Evolutionary conservation across 2,113 vertebrate genomes (phyloP).

Genomic region (Etia nguti): DNA sequence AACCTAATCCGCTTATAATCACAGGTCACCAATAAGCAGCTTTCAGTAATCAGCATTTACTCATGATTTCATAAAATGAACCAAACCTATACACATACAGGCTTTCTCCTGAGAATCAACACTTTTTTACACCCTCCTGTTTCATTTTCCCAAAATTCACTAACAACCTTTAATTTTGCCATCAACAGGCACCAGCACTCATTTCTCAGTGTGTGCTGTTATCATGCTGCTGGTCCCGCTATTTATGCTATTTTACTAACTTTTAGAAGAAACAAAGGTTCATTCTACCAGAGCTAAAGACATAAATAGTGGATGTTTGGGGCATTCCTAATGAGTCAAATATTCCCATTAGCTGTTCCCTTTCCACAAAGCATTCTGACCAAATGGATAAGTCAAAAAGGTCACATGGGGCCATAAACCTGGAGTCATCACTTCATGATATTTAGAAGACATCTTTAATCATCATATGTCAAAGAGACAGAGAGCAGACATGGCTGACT

Average conservation of each 20-base stretch:
- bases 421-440: constrained; percentile 24
- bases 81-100: not conserved
- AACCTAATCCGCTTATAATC: not conserved
- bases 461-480: constrained; percentile 26
- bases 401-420: not conserved
- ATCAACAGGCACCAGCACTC: not conserved
- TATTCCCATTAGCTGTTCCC: not conserved
- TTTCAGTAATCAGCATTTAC: not conserved
- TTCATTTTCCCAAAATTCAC: rapidly evolving
- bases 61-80: not conserved
- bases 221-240: not conserved
- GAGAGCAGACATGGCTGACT: constrained; percentile 39
- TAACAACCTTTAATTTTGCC: not conserved
- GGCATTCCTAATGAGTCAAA: not conserved
- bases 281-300: not conserved
- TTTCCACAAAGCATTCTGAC: constrained; percentile 16
- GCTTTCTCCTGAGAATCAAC: not conserved
- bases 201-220: not conserved
- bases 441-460: constrained; percentile 43
- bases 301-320: constrained; percentile 21
- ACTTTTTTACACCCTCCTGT: not conserved
- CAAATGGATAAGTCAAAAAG: not conserved
- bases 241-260: not conserved
- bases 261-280: not conserved
- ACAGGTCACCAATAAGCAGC: not conserved